Evolutionary conservation across 2,888 invertebrate genomes (phyloP).

Genomic region (Nycteola revayana): DNA sequence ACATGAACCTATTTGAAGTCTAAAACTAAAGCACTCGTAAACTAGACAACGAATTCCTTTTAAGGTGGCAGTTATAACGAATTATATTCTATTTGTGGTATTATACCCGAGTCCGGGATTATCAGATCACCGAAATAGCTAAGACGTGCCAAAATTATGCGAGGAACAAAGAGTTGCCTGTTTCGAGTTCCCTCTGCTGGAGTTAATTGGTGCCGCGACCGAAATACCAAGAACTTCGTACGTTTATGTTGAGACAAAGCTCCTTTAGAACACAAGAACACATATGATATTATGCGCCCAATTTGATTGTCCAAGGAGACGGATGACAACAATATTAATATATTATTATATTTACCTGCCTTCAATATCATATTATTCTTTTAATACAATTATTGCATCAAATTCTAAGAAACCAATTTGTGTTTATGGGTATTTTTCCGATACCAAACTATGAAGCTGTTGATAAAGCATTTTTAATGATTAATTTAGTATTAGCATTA

Average conservation of each 20-base stretch:
- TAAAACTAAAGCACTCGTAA: no score
- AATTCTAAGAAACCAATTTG: constrained; percentile 10
- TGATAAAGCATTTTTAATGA: constrained; percentile 15
- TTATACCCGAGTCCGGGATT: constrained; percentile 28
- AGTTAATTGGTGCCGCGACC: constrained; percentile 58
- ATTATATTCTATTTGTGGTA: constrained; percentile 22
- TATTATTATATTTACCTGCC: no score
- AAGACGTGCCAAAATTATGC: constrained; percentile 63
- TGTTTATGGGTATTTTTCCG: constrained; percentile 15
- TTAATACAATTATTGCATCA: no score
- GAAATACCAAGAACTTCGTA: constrained; percentile 46
- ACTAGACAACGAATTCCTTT: no score
- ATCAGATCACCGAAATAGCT: constrained; percentile 59
- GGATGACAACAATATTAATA: no score
- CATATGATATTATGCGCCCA: constrained; percentile 13
- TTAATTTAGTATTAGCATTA: constrained; percentile 21
- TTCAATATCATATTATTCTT: no score
- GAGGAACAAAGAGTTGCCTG: constrained; percentile 59
- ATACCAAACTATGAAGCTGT: constrained; percentile 8
- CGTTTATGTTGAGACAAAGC: constrained; percentile 34
- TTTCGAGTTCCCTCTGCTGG: constrained; percentile 44
- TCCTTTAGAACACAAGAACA: constrained; percentile 22
- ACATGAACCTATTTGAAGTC: no score
- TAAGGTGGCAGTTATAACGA: constrained; percentile 15
- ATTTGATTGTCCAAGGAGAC: no score